Evolutionary conservation across 2,888 invertebrate genomes (phyloP).

Genomic region (Phania funesta): DNA sequence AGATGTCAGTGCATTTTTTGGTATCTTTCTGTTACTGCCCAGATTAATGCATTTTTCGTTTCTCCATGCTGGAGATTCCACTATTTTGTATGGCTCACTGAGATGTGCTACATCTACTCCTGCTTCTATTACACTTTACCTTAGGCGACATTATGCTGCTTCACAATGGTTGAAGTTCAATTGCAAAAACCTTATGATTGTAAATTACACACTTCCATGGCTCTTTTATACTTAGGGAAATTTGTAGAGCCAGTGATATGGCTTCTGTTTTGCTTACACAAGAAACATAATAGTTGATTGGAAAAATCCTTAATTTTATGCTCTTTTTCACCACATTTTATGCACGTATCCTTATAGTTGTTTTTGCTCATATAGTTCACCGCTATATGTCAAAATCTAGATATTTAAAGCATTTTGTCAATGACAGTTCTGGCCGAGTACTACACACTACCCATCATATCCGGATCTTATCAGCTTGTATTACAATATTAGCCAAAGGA

Average conservation of each 20-base stretch:
- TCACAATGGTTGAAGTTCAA: conserved; percentile 44
- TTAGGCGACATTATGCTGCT: conserved; percentile 32
- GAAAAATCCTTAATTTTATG: conserved; percentile 7
- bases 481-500: neutral
- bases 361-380: neutral
- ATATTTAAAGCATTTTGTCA: neutral
- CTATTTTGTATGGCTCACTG: conserved; percentile 10
- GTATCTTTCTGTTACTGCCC: too few species aligned
- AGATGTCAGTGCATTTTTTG: too few species aligned
- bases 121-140: conserved; percentile 6
- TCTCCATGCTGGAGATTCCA: neutral
- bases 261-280: neutral
- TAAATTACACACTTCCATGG: neutral
- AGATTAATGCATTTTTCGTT: neutral
- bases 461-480: neutral
- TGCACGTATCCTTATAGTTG: conserved; percentile 8
- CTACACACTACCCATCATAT: neutral
- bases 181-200: neutral
- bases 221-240: neutral
- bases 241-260: neutral
- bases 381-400: neutral
- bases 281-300: too few species aligned
- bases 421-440: neutral
- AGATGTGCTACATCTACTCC: conserved; percentile 6
- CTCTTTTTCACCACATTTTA: conserved; percentile 15